These are phyloP conservation scores for Perdita meconis DNA, from an alignment of 2,888 invertebrate species.

Conservation along the genomic window DNA sequence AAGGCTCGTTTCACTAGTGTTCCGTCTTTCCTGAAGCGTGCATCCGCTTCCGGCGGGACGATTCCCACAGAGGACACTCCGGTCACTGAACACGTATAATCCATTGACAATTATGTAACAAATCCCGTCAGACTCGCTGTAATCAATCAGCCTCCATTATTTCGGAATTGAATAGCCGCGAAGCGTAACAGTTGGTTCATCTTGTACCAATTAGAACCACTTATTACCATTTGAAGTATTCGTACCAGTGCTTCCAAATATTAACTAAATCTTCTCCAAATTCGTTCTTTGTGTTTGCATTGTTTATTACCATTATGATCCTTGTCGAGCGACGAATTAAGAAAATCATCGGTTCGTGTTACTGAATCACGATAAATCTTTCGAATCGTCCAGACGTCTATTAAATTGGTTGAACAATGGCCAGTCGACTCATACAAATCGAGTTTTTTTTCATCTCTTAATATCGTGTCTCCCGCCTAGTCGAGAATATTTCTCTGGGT, in stretches of 20 bases:
- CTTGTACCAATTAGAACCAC: neutral
- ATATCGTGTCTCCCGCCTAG: neutral
- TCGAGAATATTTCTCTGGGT: constrained; percentile 11
- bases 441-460: neutral
- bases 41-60: constrained; percentile 82
- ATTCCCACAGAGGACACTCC: constrained; percentile 76
- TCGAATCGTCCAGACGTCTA: neutral
- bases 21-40: constrained; percentile 81
- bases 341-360: neutral
- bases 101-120: constrained; percentile 74
- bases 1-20: constrained; percentile 43
- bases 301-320: neutral
- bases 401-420: neutral
- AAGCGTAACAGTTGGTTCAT: constrained; percentile 6
- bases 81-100: constrained; percentile 76
- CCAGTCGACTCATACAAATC: neutral
- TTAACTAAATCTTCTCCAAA: neutral
- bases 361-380: neutral
- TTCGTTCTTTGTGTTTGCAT: neutral
- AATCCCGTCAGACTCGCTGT: constrained; percentile 38
- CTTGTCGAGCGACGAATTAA: neutral
- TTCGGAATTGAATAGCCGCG: constrained; percentile 23
- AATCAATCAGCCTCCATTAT: constrained; percentile 30
- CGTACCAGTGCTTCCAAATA: neutral
- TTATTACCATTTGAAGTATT: neutral